Percentiles rank a stretch among this genome's conserved stretches.
phyloP scores from a whole-genome alignment of 92 coral and sea anemone genomes.

The Phenganax stokvisi region DNA sequence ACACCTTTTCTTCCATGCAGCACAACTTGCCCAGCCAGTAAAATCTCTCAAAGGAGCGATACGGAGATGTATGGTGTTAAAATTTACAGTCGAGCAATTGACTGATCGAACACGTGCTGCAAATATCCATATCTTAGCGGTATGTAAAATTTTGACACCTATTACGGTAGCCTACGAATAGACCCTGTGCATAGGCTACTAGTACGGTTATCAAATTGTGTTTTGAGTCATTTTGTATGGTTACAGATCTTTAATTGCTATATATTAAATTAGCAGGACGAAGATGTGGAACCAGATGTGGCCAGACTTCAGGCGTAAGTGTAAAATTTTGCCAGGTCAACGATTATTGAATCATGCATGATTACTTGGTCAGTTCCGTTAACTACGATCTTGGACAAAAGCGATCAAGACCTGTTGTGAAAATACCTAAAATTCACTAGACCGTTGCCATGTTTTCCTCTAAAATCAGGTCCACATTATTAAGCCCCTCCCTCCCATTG shows the following conservation, averaged over 20 bases:
- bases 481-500: too few species aligned
- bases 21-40: slow-evolving; percentile 59
- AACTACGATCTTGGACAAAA: too few species aligned
- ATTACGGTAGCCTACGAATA: too few species aligned
- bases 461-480: too few species aligned
- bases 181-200: too few species aligned
- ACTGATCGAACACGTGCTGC: slow-evolving; percentile 50
- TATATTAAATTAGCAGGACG: background rate
- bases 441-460: background rate
- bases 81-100: slow-evolving; percentile 52
- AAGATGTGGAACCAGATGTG: background rate
- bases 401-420: background rate
- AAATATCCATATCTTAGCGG: slow-evolving; percentile 32
- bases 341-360: background rate
- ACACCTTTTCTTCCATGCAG: slow-evolving; percentile 53
- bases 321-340: background rate
- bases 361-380: too few species aligned
- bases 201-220: too few species aligned
- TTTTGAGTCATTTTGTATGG: too few species aligned
- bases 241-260: too few species aligned
- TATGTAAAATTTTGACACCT: background rate
- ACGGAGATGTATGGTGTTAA: slow-evolving; percentile 40
- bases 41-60: slow-evolving; percentile 30
- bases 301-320: slow-evolving; percentile 4
- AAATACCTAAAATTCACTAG: background rate